phyloP scores from a whole-genome alignment of 2,113 vertebrate genomes.

The Melanocharis versteri region DNA sequence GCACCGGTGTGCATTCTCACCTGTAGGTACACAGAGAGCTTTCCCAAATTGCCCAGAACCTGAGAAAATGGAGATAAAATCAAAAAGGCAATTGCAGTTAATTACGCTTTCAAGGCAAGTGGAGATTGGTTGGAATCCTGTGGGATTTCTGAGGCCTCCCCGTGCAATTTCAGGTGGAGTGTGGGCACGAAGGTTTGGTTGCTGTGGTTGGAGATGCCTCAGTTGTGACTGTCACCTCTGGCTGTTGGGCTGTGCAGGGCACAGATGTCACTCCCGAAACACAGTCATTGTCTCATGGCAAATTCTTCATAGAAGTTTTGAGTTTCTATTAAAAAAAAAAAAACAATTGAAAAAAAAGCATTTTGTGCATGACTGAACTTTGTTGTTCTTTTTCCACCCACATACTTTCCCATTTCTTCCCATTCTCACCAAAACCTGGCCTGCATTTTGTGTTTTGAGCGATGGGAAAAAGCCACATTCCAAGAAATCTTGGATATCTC shows the following conservation, averaged over 20 bases:
- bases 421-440: not conserved
- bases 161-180: not conserved
- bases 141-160: slow-evolving; percentile 10
- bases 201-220: not conserved
- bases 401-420: not conserved
- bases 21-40: not conserved
- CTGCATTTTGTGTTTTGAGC: not conserved
- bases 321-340: not conserved
- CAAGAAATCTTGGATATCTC: not conserved
- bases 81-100: slow-evolving; percentile 13
- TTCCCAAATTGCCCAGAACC: slow-evolving; percentile 35
- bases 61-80: slow-evolving; percentile 61
- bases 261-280: not conserved
- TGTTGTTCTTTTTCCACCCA: not conserved
- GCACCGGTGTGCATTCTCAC: not conserved
- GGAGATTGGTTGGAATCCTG: slow-evolving; percentile 12
- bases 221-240: not conserved
- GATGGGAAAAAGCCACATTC: not conserved
- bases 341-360: not conserved
- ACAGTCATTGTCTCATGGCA: not conserved
- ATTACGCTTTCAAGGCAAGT: not conserved
- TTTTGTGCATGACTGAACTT: not conserved
- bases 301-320: not conserved
- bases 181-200: not conserved
- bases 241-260: not conserved